Base-by-base conservation (phyloP, 53 echinoderm and acorn worm genomes). In the Hippasteria phrygiana region DNA sequence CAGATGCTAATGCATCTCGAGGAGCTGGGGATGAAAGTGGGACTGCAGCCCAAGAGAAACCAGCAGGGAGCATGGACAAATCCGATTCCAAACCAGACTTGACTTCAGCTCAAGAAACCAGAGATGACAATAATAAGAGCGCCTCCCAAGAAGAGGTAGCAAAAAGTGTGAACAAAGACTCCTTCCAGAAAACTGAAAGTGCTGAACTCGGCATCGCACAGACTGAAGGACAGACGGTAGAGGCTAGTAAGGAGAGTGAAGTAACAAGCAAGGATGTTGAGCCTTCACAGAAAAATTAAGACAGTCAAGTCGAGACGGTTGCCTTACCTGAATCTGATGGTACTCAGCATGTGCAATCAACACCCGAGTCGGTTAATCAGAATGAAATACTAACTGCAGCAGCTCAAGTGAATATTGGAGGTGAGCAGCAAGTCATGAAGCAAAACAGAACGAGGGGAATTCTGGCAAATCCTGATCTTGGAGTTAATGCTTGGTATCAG, bases 11-110 rank as follows among this genome's bases (percentile, higher is more conserved):
- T 22, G 40, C 78, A 24, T 78, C 62, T n/a, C 56, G 35, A 78
- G 78, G 39, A 39, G 24, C 5, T 59, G 78, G 37, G 40, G 39
- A 78, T 16, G 65, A 27, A 42, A 62, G 35, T 11, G 42, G 72
- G 37, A 38, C n/a, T 47, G 78, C 20, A 16, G 26, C 59, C 63
- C 56, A 29, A 65, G 76, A 85, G 88, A 83, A 56, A 32, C 11
- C 75, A 8, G 33, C 35, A 40, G 45, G 29, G 43, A 39, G 16
- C 83, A 42, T 8, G 12, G 62, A 55, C 46, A 54, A 48, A 40
- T 43, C 73, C 55, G 65, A 65, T 27, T 1, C 36, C 32, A 9
- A 31, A 67, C 17, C 11, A 67, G 36, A 67, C 69, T 2, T 17
- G 69, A 67, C n/a, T 67, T 20, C 36, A 14, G 9, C 69, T 31